Conservation (phyloP, 2,113 vertebrate genomes). For the Centropus bengalensis region DNA sequence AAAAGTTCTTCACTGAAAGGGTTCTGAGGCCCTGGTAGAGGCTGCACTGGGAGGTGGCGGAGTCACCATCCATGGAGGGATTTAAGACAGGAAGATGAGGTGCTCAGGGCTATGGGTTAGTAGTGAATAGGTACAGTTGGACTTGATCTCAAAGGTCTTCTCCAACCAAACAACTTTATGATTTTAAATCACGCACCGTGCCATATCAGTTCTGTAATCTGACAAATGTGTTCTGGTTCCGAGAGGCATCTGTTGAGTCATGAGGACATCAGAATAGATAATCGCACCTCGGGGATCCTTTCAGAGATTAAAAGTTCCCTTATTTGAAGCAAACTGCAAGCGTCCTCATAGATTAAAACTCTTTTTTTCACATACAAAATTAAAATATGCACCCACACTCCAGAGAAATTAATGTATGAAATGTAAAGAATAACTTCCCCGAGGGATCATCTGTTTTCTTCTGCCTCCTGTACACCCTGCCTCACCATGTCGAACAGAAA, state of each 20-base stretch:
- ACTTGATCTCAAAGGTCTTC: too few relatives aligned
- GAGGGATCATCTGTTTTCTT: conserved; percentile 19
- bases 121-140: too few relatives aligned
- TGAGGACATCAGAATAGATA: conserved; percentile 48
- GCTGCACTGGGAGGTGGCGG: too few relatives aligned
- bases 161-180: too few relatives aligned
- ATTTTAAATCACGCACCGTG: not conserved
- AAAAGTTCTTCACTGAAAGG: too few relatives aligned
- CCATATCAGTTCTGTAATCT: not conserved
- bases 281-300: conserved; percentile 31
- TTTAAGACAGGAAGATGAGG: too few relatives aligned
- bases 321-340: conserved; percentile 50
- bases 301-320: conserved; percentile 44
- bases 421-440: conserved; percentile 8
- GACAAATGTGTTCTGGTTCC: conserved; percentile 43
- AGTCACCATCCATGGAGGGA: too few relatives aligned
- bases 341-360: not conserved
- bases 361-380: conserved; percentile 2
- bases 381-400: conserved; percentile 5
- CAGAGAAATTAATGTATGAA: conserved; percentile 1
- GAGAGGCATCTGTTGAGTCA: conserved; percentile 57
- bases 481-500: not conserved
- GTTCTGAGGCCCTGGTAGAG: too few relatives aligned
- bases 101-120: too few relatives aligned
- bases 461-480: not conserved